These are phyloP conservation scores for Sepiola atlantica DNA, from an alignment of 2,888 invertebrate genomes.

Conservation along the genomic window DNA sequence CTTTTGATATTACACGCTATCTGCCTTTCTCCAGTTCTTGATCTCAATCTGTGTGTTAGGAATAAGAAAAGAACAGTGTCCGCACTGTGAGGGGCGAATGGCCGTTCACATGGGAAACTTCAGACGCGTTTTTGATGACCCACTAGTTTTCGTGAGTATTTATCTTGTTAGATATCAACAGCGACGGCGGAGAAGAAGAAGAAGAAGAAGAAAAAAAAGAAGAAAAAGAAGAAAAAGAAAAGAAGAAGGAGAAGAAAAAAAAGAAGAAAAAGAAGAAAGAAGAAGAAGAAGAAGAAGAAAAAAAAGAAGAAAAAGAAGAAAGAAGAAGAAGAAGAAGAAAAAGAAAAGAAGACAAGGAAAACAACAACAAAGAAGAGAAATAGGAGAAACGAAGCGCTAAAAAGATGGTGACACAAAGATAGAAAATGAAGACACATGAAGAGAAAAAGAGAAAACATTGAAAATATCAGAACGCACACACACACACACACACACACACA, in stretches of 20 bases:
- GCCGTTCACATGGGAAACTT: constrained; percentile 32
- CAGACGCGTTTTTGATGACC: not conserved
- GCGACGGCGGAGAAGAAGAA: not conserved
- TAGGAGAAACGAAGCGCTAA: no score
- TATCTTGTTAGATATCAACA: not conserved
- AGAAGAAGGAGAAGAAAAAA: not conserved
- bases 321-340: not conserved
- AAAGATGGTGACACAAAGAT: not conserved
- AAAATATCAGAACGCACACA: not conserved
- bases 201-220: not conserved
- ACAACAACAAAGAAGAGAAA: not conserved
- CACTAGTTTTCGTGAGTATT: not conserved
- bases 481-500: no score
- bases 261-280: not conserved
- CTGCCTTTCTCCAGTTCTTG: not conserved
- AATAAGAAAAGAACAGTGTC: constrained; percentile 14
- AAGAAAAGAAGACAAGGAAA: not conserved
- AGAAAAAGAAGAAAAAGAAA: not conserved
- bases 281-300: not conserved
- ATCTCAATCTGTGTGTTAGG: not conserved
- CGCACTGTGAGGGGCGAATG: not conserved
- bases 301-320: not conserved
- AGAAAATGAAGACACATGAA: not conserved
- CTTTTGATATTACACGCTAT: constrained; percentile 12
- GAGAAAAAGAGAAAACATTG: not conserved